phyloP scores from a whole-genome alignment of 2,888 invertebrate genomes.

The Drosophila dives region DNA sequence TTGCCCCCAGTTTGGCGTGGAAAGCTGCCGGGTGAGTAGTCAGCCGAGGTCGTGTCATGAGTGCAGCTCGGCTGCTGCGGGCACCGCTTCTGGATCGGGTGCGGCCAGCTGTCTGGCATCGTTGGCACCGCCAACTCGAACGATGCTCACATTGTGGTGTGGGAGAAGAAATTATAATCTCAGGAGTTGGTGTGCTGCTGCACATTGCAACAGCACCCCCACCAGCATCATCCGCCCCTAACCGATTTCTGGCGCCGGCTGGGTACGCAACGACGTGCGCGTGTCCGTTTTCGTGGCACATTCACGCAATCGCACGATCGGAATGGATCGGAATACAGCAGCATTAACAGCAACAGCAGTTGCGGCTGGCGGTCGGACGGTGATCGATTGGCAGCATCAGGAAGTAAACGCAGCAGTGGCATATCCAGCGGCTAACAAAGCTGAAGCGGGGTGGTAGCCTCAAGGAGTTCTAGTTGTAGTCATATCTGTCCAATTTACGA shows the following conservation, averaged over 20 bases:
- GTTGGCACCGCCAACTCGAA: slow-evolving; percentile 90
- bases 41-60: slow-evolving; percentile 72
- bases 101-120: slow-evolving; percentile 52
- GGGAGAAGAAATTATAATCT: slow-evolving; percentile 93
- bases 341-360: slow-evolving; percentile 27
- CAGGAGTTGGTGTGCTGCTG: slow-evolving; percentile 80
- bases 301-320: slow-evolving; percentile 62
- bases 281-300: slow-evolving; percentile 78
- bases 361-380: slow-evolving; percentile 18
- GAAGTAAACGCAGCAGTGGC: slow-evolving; percentile 16
- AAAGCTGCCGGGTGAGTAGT: slow-evolving; percentile 77
- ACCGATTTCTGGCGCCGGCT: slow-evolving; percentile 50
- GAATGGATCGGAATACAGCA: slow-evolving; percentile 22
- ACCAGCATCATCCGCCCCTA: slow-evolving; percentile 68
- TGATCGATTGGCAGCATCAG: slow-evolving; percentile 1
- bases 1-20: slow-evolving; percentile 79
- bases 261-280: slow-evolving; percentile 65
- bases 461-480: slow-evolving; percentile 71
- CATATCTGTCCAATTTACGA: slow-evolving; percentile 12
- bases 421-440: slow-evolving; percentile 74
- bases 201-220: slow-evolving; percentile 72
- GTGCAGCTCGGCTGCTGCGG: slow-evolving; percentile 1
- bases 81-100: slow-evolving; percentile 33
- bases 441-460: slow-evolving; percentile 81
- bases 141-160: slow-evolving; percentile 95